Conservation (phyloP, 2,797 vertebrate genomes). For the Taeniopygia guttata region DNA sequence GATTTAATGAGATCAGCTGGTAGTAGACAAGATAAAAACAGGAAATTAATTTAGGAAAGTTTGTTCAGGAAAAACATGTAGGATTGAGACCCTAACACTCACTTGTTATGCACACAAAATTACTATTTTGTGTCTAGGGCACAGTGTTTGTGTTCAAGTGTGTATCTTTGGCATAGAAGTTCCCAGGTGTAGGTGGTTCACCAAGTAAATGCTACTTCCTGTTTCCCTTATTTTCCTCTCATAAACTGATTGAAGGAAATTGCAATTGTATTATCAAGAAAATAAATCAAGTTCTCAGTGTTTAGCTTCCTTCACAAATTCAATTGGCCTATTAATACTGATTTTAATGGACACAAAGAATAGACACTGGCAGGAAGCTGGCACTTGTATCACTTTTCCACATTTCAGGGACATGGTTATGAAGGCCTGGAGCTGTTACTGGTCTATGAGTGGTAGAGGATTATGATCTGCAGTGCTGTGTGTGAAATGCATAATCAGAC, state of each 20-base stretch:
- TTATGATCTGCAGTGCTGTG: background rate
- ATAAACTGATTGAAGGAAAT: background rate
- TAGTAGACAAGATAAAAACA: background rate
- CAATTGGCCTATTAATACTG: background rate
- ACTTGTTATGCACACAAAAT: background rate
- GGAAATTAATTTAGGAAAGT: background rate
- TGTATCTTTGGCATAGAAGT: background rate
- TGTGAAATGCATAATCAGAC: background rate
- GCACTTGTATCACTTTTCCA: background rate
- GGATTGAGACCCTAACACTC: background rate
- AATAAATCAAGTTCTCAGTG: background rate
- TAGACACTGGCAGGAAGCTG: background rate
- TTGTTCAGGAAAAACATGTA: background rate
- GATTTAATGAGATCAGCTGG: background rate
- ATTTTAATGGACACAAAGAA: background rate
- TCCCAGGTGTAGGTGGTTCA: background rate
- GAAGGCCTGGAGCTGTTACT: background rate
- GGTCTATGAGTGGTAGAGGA: fast-evolving
- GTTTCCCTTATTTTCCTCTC: background rate
- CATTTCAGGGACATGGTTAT: background rate
- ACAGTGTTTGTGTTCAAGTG: background rate
- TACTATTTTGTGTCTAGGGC: background rate
- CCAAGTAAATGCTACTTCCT: background rate
- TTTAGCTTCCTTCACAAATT: background rate
- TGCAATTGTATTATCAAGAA: background rate